Conservation (phyloP, 2,888 invertebrate species). For the Autographa gamma region DNA sequence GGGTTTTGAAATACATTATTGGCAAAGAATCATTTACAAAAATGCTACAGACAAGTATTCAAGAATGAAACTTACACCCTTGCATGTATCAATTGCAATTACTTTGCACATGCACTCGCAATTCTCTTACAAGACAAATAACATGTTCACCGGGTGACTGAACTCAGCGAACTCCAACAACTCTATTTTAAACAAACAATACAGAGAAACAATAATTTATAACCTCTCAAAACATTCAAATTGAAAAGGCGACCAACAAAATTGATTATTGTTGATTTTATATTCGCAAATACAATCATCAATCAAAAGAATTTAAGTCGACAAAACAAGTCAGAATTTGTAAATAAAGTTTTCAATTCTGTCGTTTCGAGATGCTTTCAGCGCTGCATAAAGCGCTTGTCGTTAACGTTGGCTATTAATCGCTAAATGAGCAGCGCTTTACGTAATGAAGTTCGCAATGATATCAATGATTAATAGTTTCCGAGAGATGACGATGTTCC, state of each 20-base stretch:
- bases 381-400: slow-evolving; percentile 26
- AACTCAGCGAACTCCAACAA: not conserved
- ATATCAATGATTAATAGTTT: slow-evolving; percentile 56
- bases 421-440: slow-evolving; percentile 42
- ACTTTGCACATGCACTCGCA: not conserved
- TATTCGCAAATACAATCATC: slow-evolving; percentile 9
- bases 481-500: slow-evolving; percentile 37
- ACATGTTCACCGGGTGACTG: not conserved
- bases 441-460: slow-evolving; percentile 42
- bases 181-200: not conserved
- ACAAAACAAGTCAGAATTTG: slow-evolving; percentile 1
- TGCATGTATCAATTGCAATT: not conserved
- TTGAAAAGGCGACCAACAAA: not conserved
- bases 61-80: not conserved
- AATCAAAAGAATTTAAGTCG: slow-evolving; percentile 14
- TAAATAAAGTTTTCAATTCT: not conserved
- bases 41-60: not conserved
- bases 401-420: slow-evolving; percentile 46
- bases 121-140: not conserved
- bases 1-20: not conserved
- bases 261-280: slow-evolving; percentile 6
- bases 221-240: slow-evolving; percentile 1
- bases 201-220: not conserved
- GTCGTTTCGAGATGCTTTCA: slow-evolving; percentile 3
- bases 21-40: no score